These are phyloP conservation scores for Corvus hawaiiensis DNA, from an alignment of 2,113 vertebrate species.

Conservation along the genomic window DNA sequence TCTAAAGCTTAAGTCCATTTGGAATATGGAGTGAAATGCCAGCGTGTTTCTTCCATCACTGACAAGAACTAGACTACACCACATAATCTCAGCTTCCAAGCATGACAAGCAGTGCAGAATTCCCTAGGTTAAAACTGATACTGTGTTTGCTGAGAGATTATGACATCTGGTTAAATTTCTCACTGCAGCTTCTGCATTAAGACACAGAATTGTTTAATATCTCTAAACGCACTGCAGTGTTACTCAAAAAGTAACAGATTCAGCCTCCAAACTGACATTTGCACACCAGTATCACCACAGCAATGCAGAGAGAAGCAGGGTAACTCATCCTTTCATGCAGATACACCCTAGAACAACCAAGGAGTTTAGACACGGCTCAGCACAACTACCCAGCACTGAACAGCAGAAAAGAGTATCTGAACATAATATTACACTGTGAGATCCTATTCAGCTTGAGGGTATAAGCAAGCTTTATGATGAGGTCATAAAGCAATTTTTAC, in stretches of 20 bases:
- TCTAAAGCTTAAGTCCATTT: background rate
- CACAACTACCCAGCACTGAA: background rate
- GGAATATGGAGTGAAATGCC: background rate
- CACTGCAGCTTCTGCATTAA: background rate
- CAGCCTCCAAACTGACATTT: background rate
- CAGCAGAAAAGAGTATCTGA: background rate
- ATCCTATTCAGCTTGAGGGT: background rate
- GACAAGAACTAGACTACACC: background rate
- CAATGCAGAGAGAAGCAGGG: background rate
- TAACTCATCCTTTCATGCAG: background rate
- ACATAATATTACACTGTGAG: background rate
- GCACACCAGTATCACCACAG: background rate
- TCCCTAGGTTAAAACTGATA: background rate
- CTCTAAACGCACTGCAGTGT: background rate
- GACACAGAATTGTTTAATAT: accelerated
- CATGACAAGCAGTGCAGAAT: background rate
- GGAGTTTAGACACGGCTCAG: background rate
- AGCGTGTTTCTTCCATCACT: background rate
- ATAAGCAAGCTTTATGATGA: slow-evolving; percentile 4
- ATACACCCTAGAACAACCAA: background rate
- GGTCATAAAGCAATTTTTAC: slow-evolving; percentile 20
- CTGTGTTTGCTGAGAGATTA: background rate
- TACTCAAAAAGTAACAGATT: background rate
- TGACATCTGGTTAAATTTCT: background rate
- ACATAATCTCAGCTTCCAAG: background rate